Percentiles rank a stretch among this genome's conserved stretches.
Evolutionary conservation across 2,113 vertebrate species (phyloP).

Genomic region (Mustela nigripes): DNA sequence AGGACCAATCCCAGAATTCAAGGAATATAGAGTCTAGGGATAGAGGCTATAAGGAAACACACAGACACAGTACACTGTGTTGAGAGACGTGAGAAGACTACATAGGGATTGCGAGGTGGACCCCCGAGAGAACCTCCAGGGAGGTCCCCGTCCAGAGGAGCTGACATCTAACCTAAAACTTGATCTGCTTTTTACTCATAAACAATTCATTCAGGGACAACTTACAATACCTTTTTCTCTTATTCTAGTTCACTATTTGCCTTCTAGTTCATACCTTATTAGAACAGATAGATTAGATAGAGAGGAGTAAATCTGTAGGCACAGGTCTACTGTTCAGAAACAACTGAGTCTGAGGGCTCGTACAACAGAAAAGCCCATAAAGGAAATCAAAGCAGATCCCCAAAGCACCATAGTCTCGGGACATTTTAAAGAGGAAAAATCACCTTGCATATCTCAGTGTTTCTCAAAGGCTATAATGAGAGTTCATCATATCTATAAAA

Average conservation of each 20-base stretch:
- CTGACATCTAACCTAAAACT: not conserved
- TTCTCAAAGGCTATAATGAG: not conserved
- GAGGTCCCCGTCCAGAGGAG: not conserved
- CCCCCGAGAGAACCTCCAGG: not conserved
- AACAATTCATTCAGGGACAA: not conserved
- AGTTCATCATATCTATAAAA: not conserved
- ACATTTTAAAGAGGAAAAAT: conserved; percentile 10
- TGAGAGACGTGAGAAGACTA: not conserved
- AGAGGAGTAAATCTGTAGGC: not conserved
- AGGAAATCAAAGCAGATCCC: not conserved
- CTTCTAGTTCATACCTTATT: not conserved
- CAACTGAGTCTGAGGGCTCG: not conserved
- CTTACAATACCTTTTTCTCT: not conserved
- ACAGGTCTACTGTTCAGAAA: not conserved
- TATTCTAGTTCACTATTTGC: not conserved
- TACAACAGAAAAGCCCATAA: not conserved
- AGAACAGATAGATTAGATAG: not conserved
- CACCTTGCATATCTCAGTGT: not conserved
- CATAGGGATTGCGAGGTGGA: accelerated
- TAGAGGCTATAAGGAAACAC: not conserved
- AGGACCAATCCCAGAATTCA: not conserved
- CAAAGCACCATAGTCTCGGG: not conserved
- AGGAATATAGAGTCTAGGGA: not conserved
- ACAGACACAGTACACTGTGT: not conserved
- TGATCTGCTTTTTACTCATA: not conserved